Base-by-base conservation (phyloP, 2,888 invertebrate genomes). In the Andrena marginata region DNA sequence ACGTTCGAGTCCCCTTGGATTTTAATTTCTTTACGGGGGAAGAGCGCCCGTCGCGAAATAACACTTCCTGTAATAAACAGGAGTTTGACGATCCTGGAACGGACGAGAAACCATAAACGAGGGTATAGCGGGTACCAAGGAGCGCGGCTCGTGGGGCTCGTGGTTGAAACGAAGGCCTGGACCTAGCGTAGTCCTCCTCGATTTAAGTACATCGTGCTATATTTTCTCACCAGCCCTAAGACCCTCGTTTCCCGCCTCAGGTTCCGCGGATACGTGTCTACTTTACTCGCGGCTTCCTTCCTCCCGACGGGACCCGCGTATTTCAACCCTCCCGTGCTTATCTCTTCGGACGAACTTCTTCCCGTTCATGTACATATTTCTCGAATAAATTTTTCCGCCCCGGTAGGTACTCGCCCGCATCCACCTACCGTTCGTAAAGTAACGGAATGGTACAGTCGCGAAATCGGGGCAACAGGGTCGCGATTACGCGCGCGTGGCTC, bases 141-240 rank as follows among this genome's bases (percentile, higher is more conserved):
- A 70, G 60, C 59, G 13, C 33, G n/a, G 20, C 69, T 23, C 70
- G 5, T 23, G 70, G 31, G 69, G 63, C 56, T 49, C 69, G 29
- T 51, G 48, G 62, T 33, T 64, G 56, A 54, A 65, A 65, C 23
- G 71, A 63, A 56, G 56, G 16, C 35, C 49, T 20, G 76, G 63
- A 68, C 56, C 48, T 70, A 8, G 31, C 67, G 23, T 20, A 5
- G 63, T 29, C 42, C 49, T 31, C 2, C 59, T 23, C 69, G 51
- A 79, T 81, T 81, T 82, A 76, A 81, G 65, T 69, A 64, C 67
- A 82, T 71, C 68, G 65, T 31, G 59, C 71, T 68, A 64, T 72
- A 82, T 76, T 60, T 82, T 51, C 71, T 56, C 75, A 20, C 75
- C 42, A 51, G 20, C 31, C 68, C 71, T 71, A 71, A 80, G 56